Base-by-base conservation (phyloP, 1,140 invertebrate species). In the Gryon sp. region DNA sequence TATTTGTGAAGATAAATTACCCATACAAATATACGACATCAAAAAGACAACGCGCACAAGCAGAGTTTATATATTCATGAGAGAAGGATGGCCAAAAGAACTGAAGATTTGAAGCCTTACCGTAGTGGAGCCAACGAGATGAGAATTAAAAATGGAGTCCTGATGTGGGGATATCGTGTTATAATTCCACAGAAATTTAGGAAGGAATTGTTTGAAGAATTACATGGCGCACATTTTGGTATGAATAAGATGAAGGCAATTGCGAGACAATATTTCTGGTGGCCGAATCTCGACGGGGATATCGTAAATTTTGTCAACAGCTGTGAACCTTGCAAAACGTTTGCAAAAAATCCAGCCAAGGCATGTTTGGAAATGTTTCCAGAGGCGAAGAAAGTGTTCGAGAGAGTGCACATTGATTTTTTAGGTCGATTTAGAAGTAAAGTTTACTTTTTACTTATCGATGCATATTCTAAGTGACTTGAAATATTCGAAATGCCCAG, bases 211-310 rank as follows among this genome's bases (percentile, higher is more conserved):
- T 48, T 88, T 7, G 16, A 79, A 22, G 69, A 80, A 46, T 63
- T 88, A 26, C 87, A 88, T 66, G 34, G 45, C 6, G 68, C 75
- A 11, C 84, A 88, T 70, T 60, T 60, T 8, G 86, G 84, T 0
- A 84, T 85, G n/a, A 57, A 68, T 6, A 73, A 80, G 16, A 88
- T 87, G 84, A 89, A 89, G 52, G 26, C 38, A 9, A 26, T 85
- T 4, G 85, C 84, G 3, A 18, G 86, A 20, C 70, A 69, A 14
- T 84, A 86, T 53, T 69, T 88, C 19, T 89, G 79, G 79, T 89
- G 85, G 86, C 84, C 80, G 16, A 78, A 72, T 14, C 52, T 87
- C 7, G 77, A 89, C 57, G 45, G 34, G n/a, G 81, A 86, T 0
- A 87, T 88, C 14, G 83, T 88, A 76, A 30, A n/a, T 2, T 53